These are phyloP conservation scores for Cephonodes hylas DNA, from an alignment of 2,888 invertebrate genomes.

Conservation along the genomic window DNA sequence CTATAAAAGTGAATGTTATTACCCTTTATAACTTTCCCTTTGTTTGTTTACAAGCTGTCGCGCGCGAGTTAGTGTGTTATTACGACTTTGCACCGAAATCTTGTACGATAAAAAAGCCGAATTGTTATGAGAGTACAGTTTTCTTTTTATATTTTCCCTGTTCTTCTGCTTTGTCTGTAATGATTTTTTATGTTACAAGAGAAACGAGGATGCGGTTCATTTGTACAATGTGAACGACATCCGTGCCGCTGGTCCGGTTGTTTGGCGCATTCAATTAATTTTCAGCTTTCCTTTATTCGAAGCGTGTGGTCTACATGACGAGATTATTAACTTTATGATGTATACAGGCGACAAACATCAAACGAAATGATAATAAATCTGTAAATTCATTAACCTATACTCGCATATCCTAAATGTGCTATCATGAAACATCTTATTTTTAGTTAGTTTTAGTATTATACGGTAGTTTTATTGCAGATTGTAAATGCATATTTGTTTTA, in stretches of 20 bases:
- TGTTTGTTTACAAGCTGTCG: slow-evolving; percentile 28
- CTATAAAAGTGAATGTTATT: slow-evolving; percentile 35
- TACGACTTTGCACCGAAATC: neutral
- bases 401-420: no score
- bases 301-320: neutral
- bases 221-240: neutral
- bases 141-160: neutral
- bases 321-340: neutral
- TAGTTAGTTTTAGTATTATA: no score
- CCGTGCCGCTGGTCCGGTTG: neutral
- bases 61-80: neutral
- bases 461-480: no score
- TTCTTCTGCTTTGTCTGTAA: neutral
- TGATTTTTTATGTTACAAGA: neutral
- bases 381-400: no score
- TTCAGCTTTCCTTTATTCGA: neutral
- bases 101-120: slow-evolving; percentile 9
- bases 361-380: no score
- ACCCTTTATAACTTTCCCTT: slow-evolving; percentile 26
- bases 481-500: no score
- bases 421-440: no score
- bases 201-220: neutral
- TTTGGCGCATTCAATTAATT: slow-evolving; percentile 2
- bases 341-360: neutral
- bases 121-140: neutral